Evolutionary conservation across 1,140 invertebrate species (phyloP), one percentile per base, ranked within the genome.

Genomic region (Ptiloglossa arizonensis): DNA sequence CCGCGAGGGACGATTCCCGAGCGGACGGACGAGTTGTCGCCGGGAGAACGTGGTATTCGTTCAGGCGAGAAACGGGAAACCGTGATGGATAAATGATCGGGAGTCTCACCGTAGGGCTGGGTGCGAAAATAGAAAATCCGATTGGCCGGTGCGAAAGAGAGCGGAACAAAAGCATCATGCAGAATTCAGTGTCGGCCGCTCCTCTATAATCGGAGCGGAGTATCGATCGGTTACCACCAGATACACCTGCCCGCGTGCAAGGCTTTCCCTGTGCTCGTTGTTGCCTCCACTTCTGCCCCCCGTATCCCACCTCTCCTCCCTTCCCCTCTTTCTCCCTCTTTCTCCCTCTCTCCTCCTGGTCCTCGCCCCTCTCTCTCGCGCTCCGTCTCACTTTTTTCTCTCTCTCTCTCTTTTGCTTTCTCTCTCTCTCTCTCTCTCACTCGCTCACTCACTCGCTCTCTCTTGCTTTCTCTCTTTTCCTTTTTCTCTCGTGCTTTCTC

Each of bases 111-210:
- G 19, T 32, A 15, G 67, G 54, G 78, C 78, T 66, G 81, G 60
- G 63, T 70, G 82, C 82, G 73, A 84, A 85, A 85, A 85, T 85
- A 85, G 83, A 85, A 85, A 85, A 85, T 85, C 83, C 83, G 83
- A 85, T 85, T 84, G 83, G 83, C 82, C 82, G 84, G 80, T 71
- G 80, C 73, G 79, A 85, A 85, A 76, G 83, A 85, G 84, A 85
- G 79, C 83, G 83, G 80, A 86, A 83, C 84, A 86, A 86, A 86
- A 83, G 81, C 77, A 83, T 86, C 86, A 83, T 88, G 86, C 87
- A 87, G 86, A 87, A 87, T 88, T 88, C 85, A 87, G 86, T 85
- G 83, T 85, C 80, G 82, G 81, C 63, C 77, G 86, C 79, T 75
- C 76, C 85, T 86, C 86, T 88, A 87, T 88, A 87, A 87, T 88